Percentiles rank a stretch among this genome's conserved stretches.
Conservation (phyloP, 2,113 vertebrate species). For the Poeciliopsis turrubarensis region DNA sequence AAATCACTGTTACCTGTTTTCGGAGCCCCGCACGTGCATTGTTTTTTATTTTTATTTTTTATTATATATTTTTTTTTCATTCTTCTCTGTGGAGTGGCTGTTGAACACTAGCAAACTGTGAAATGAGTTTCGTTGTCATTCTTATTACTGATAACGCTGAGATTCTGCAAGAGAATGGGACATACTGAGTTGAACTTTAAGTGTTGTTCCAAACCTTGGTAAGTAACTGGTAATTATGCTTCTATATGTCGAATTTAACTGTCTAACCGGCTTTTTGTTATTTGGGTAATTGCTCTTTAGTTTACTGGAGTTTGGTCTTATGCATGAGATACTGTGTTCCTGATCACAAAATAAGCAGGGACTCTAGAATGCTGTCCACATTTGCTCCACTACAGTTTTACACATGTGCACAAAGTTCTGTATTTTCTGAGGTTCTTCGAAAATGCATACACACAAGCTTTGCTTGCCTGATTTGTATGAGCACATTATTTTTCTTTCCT, state of each 20-base stretch:
- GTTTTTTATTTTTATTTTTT: no score
- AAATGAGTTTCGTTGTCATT: slow-evolving; percentile 55
- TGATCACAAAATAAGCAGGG: not conserved
- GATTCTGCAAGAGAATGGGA: slow-evolving; percentile 66
- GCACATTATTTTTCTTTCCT: slow-evolving; percentile 7
- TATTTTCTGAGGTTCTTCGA: slow-evolving; percentile 6
- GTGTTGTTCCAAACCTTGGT: slow-evolving; percentile 70
- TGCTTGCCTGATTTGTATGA: slow-evolving; percentile 34
- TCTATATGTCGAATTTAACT: not conserved
- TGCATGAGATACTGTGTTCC: slow-evolving; percentile 12
- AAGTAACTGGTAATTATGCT: slow-evolving; percentile 52
- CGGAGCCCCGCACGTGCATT: slow-evolving; percentile 24
- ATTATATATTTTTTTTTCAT: not conserved
- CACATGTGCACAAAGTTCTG: slow-evolving; percentile 1
- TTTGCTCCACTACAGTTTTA: slow-evolving; percentile 1
- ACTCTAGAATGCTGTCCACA: not conserved
- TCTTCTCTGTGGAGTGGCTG: slow-evolving; percentile 26
- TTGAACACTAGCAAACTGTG: slow-evolving; percentile 46
- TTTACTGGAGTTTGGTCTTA: not conserved
- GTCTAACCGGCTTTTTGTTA: not conserved
- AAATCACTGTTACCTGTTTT: slow-evolving; percentile 22
- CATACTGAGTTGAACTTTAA: slow-evolving; percentile 70
- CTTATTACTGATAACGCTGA: slow-evolving; percentile 18
- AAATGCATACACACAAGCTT: slow-evolving; percentile 20
- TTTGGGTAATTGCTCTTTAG: not conserved